phyloP scores from a whole-genome alignment of 2,797 vertebrate genomes.

The Siniperca undulata region DNA sequence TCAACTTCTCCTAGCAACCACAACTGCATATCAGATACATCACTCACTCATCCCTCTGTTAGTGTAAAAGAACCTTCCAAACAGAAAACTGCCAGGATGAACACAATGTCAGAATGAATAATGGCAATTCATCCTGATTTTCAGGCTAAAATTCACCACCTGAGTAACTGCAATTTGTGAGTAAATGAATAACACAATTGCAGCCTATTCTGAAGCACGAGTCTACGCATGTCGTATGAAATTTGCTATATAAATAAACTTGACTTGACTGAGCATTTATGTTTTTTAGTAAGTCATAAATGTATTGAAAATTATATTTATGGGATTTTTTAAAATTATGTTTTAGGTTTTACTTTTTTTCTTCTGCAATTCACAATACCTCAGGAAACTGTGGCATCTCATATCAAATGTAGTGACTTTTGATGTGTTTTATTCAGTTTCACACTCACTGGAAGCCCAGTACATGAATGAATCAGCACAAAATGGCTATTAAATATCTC shows the following conservation, averaged over 20 bases:
- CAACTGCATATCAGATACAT: neutral
- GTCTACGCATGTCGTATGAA: too few species aligned
- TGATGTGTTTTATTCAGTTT: slow-evolving; percentile 28
- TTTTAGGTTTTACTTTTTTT: neutral
- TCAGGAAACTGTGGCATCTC: neutral
- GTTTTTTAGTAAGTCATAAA: neutral
- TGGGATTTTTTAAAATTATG: neutral
- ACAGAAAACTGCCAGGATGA: neutral
- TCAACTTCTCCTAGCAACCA: neutral
- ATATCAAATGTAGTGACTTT: neutral
- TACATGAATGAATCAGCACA: slow-evolving; percentile 35
- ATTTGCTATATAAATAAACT: too few species aligned
- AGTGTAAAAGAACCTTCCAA: neutral
- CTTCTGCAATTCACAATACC: neutral
- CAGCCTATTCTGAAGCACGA: too few species aligned
- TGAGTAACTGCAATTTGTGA: neutral
- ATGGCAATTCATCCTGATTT: neutral
- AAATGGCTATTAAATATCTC: neutral
- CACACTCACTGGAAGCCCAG: slow-evolving; percentile 9
- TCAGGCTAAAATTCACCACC: neutral
- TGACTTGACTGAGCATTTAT: neutral
- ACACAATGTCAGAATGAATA: neutral
- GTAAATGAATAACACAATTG: neutral
- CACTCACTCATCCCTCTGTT: neutral
- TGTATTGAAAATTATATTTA: neutral